Percentiles rank a stretch among this genome's conserved stretches.
Evolutionary conservation across 1,140 invertebrate species (phyloP).

Genomic region (Drosophila varians): DNA sequence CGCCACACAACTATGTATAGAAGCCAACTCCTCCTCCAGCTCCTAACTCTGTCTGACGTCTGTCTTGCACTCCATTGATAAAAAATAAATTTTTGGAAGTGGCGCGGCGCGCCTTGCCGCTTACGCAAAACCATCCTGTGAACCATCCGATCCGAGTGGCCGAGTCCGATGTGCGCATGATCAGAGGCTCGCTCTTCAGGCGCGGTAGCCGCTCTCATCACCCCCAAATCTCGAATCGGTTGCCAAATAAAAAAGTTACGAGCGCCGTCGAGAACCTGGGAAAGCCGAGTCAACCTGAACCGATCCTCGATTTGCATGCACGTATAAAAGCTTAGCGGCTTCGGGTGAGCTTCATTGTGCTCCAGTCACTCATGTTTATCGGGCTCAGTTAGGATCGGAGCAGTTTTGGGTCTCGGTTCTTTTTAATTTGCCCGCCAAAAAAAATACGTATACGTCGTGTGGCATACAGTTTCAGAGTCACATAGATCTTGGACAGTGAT

Average conservation of each 20-base stretch:
- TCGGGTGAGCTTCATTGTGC: constrained; percentile 54
- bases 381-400: constrained; percentile 42
- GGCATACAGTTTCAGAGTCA: constrained; percentile 5
- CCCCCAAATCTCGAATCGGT: constrained; percentile 30
- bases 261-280: constrained; percentile 32
- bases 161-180: neutral
- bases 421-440: constrained; percentile 46
- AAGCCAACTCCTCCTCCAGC: constrained; percentile 27
- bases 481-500: neutral
- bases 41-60: constrained; percentile 19
- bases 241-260: constrained; percentile 10
- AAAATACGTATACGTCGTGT: constrained; percentile 69
- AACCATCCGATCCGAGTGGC: constrained; percentile 5
- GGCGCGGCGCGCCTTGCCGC: constrained; percentile 29
- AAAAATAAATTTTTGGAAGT: constrained; percentile 16
- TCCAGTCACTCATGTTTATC: constrained; percentile 54
- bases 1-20: constrained; percentile 29
- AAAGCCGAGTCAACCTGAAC: constrained; percentile 30
- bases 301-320: constrained; percentile 48
- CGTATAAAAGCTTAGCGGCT: constrained; percentile 68
- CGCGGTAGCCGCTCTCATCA: constrained; percentile 28
- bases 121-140: constrained; percentile 37
- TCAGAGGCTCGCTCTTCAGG: constrained; percentile 1
- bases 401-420: constrained; percentile 14
- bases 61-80: constrained; percentile 17